A percentile compares a stretch with the other conserved stretches of the same genome.
Evolutionary conservation across 2,113 vertebrate genomes (phyloP).

Genomic region (Acrocephalus kingi): DNA sequence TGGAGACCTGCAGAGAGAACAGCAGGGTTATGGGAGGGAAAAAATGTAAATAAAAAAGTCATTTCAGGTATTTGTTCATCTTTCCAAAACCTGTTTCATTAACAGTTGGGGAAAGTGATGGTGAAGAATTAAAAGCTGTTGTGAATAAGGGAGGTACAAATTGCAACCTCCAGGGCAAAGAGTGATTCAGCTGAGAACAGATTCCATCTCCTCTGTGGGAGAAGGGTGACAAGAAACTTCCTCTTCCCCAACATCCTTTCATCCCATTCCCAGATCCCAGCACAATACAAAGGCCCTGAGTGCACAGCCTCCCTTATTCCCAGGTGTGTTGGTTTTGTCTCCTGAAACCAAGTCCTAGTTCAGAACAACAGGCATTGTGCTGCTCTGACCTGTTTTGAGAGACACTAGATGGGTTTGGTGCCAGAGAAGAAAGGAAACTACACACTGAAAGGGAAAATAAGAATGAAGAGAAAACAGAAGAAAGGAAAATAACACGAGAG

Average conservation of each 20-base stretch:
- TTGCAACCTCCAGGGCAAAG: neutral
- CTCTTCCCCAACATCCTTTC: neutral
- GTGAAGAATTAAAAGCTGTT: neutral
- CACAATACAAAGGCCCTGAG: neutral
- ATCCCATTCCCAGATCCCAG: neutral
- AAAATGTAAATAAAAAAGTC: neutral
- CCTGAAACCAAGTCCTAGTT: neutral
- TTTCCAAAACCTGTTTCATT: conserved; percentile 42
- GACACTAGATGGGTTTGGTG: neutral
- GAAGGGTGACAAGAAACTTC: neutral
- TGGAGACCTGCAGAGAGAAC: conserved; percentile 85
- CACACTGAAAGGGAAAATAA: neutral
- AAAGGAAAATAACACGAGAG: neutral
- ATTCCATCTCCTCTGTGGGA: neutral
- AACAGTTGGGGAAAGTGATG: conserved; percentile 25
- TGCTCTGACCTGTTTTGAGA: conserved; percentile 13
- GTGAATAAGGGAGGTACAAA: neutral
- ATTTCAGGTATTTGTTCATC: neutral
- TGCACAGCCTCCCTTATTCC: neutral
- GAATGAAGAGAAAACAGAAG: neutral
- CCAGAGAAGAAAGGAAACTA: neutral
- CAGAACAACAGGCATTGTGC: neutral
- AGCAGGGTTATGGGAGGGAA: neutral
- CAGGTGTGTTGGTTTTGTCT: accelerated
- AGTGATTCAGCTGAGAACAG: neutral